Evolutionary conservation across 2,113 vertebrate species (phyloP).

Genomic region (Myotis lucifugus): DNA sequence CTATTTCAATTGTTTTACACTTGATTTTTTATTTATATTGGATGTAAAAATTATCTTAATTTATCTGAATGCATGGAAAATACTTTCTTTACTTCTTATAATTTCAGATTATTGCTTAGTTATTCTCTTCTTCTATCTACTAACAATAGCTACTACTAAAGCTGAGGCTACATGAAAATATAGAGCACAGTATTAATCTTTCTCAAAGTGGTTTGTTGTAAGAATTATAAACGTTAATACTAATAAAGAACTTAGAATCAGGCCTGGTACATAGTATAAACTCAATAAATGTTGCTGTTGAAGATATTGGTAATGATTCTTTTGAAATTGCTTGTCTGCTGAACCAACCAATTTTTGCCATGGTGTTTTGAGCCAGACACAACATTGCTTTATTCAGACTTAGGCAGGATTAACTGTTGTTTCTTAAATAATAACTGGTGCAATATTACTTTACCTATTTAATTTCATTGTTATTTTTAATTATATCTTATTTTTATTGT

Average conservation of each 20-base stretch:
- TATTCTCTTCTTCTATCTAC: not conserved
- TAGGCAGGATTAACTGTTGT: not conserved
- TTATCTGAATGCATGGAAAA: not conserved
- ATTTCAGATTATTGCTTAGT: not conserved
- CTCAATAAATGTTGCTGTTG: not conserved
- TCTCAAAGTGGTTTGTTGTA: not conserved
- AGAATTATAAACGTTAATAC: not conserved
- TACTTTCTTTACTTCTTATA: slow-evolving; percentile 18
- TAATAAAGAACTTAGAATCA: slow-evolving; percentile 4
- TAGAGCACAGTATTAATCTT: not conserved
- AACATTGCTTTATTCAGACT: not conserved
- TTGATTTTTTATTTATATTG: not conserved
- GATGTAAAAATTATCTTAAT: not conserved
- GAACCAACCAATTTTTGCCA: not conserved
- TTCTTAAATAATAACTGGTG: not conserved
- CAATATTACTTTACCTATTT: not conserved
- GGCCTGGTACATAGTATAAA: not conserved
- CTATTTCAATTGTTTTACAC: not conserved
- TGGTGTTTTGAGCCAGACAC: not conserved
- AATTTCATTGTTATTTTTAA: not conserved
- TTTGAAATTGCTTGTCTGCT: not conserved
- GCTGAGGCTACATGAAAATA: not conserved
- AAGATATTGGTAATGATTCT: not conserved
- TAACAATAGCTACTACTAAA: not conserved
- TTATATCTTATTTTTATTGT: not conserved